phyloP scores from a whole-genome alignment of 2,797 vertebrate species.

The Labeo calbasu region DNA sequence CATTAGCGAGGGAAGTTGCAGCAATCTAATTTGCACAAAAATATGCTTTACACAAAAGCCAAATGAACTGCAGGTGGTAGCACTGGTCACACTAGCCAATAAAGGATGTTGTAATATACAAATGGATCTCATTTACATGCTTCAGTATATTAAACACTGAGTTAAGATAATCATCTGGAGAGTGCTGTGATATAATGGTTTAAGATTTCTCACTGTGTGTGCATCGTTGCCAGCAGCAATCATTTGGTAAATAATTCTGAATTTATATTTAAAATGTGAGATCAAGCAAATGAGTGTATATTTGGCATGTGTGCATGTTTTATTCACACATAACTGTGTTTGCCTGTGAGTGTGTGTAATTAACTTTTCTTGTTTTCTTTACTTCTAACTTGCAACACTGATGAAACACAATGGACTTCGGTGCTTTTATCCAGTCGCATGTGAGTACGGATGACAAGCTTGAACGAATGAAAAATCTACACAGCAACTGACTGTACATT shows the following conservation, averaged over 20 bases:
- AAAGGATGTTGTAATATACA: not conserved
- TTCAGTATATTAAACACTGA: not conserved
- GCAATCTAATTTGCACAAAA: slow-evolving; percentile 29
- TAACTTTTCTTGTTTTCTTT: slow-evolving; percentile 42
- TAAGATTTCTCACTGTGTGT: not conserved
- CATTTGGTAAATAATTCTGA: not conserved
- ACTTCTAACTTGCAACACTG: slow-evolving; percentile 44
- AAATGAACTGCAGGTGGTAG: slow-evolving; percentile 35
- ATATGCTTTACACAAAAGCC: slow-evolving; percentile 22
- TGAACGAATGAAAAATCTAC: not conserved
- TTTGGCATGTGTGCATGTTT: slow-evolving; percentile 1
- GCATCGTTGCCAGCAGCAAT: not conserved
- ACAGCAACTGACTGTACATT: not conserved
- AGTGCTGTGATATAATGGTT: not conserved
- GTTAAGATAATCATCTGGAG: not conserved
- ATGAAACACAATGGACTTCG: slow-evolving; percentile 34
- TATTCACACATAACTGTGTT: slow-evolving; percentile 3
- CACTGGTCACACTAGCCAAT: slow-evolving; percentile 25
- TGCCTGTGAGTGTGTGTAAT: slow-evolving; percentile 22
- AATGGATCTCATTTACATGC: slow-evolving; percentile 10
- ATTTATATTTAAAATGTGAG: not conserved
- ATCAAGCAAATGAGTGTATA: not conserved
- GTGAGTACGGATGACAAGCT: slow-evolving; percentile 55
- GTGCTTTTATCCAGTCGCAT: slow-evolving; percentile 58
- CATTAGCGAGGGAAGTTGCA: slow-evolving; percentile 18